Conservation (phyloP, 2,113 vertebrate genomes). For the Percopsis transmontana region DNA sequence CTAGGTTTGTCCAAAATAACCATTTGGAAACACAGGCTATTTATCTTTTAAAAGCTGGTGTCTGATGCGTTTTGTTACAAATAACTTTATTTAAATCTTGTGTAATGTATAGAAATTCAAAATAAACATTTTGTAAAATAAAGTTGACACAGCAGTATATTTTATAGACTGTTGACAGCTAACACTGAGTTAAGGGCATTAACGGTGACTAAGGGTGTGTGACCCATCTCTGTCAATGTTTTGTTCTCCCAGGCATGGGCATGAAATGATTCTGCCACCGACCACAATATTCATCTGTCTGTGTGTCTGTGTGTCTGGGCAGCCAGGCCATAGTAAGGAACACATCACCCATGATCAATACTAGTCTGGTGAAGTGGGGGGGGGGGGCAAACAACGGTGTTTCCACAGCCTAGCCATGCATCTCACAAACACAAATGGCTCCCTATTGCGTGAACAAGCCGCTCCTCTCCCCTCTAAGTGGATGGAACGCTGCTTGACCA, state of each 20-base stretch:
- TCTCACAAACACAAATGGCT: conserved; percentile 29
- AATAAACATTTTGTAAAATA: conserved; percentile 19
- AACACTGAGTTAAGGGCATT: background rate
- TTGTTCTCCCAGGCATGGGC: background rate
- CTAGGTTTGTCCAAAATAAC: conserved; percentile 13
- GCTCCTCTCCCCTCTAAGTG: conserved; percentile 8
- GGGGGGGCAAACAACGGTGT: conserved; percentile 43
- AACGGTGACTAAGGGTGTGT: background rate
- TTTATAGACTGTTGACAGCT: background rate
- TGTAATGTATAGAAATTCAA: background rate
- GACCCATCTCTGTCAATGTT: background rate
- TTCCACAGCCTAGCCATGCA: conserved; percentile 31
- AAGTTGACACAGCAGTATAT: background rate
- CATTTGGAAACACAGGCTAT: background rate
- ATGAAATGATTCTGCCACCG: background rate
- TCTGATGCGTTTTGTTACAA: background rate
- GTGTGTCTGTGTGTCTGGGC: no score
- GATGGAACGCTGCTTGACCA: conserved; percentile 11
- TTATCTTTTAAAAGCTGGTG: background rate
- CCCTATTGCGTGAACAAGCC: conserved; percentile 2
- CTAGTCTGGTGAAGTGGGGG: conserved; percentile 4
- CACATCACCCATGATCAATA: conserved; percentile 47
- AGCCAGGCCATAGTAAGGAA: conserved; percentile 32
- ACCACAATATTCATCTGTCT: conserved; percentile 24
- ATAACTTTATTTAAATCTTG: background rate